Evolutionary conservation across 2,113 vertebrate genomes (phyloP).

Genomic region (Narcine bancroftii): DNA sequence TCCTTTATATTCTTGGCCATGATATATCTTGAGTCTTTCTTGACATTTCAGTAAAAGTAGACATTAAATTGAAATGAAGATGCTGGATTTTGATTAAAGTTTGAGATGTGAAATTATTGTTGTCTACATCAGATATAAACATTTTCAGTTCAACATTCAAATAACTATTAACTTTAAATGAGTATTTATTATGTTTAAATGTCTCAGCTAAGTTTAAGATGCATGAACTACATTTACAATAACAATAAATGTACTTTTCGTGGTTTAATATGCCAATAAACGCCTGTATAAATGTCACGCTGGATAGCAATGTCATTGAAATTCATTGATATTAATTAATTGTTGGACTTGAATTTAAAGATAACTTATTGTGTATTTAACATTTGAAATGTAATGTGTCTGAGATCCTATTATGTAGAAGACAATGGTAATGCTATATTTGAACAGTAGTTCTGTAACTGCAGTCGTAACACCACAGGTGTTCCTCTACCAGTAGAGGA

Average conservation of each 20-base stretch:
- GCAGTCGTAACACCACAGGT: too few relatives aligned
- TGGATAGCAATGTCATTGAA: not conserved
- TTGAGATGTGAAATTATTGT: not conserved
- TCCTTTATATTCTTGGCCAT: not conserved
- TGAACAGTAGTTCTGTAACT: too few relatives aligned
- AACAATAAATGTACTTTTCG: not conserved
- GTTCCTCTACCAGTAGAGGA: too few relatives aligned
- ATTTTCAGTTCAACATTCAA: not conserved
- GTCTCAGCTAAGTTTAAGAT: not conserved
- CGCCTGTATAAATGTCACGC: not conserved
- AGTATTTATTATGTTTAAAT: not conserved
- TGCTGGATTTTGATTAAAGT: not conserved
- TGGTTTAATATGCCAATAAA: slow-evolving; percentile 2
- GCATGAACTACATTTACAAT: slow-evolving; percentile 15
- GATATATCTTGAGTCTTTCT: not conserved
- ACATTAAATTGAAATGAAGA: not conserved
- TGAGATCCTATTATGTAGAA: not conserved
- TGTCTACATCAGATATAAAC: not conserved
- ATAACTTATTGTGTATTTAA: not conserved
- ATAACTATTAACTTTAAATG: not conserved
- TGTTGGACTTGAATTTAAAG: not conserved
- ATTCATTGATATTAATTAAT: slow-evolving; percentile 21
- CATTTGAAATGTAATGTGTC: too few relatives aligned
- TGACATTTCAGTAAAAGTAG: not conserved
- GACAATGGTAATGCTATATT: not conserved